phyloP scores from a whole-genome alignment of 1,140 invertebrate species.

The Tetraneura akinire region DNA sequence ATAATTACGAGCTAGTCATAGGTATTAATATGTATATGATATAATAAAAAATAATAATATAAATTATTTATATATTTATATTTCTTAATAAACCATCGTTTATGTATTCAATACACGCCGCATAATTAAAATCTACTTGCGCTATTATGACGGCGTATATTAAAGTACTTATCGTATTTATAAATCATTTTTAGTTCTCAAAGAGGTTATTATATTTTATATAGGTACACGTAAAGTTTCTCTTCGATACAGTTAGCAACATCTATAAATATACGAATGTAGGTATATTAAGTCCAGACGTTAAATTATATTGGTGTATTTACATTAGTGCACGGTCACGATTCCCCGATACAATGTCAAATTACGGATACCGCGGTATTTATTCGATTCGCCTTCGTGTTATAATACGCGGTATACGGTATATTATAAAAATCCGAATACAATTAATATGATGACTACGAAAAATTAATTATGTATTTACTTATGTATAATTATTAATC shows the following conservation, averaged over 20 bases:
- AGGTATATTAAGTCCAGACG: neutral
- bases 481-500: neutral
- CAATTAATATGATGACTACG: neutral
- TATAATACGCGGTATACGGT: no score
- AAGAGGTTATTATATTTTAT: slow-evolving; percentile 15
- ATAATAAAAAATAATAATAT: no score
- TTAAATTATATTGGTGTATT: slow-evolving; percentile 6
- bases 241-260: slow-evolving; percentile 22
- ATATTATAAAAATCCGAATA: neutral
- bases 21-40: no score
- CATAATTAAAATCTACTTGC: neutral
- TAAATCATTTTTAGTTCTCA: slow-evolving; percentile 7
- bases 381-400: slow-evolving; percentile 14
- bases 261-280: neutral
- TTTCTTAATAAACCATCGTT: no score
- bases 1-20: no score
- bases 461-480: slow-evolving; percentile 19
- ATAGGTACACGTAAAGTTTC: no score
- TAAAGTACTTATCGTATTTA: slow-evolving; percentile 17
- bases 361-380: neutral
- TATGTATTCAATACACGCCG: neutral
- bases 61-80: neutral
- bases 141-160: neutral
- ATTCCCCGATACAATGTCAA: slow-evolving; percentile 5
- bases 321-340: neutral